Conservation (phyloP, 2,113 vertebrate species). For the Lasiurus borealis region DNA sequence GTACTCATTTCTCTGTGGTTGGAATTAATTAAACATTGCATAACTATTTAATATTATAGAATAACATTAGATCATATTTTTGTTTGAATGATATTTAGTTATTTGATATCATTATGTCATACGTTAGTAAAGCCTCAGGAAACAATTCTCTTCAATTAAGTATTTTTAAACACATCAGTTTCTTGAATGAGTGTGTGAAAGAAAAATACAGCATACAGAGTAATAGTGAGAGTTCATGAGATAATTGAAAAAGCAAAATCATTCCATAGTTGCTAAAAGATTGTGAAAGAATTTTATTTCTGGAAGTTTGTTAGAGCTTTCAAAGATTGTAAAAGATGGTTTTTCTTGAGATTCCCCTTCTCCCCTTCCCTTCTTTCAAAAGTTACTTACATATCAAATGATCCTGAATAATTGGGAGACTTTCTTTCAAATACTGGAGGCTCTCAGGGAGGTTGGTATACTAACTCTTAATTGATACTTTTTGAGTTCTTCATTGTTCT, state of each 20-base stretch:
- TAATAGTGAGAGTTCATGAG: constrained; percentile 41
- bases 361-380: neutral
- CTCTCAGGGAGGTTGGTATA: neutral
- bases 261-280: neutral
- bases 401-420: neutral
- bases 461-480: neutral
- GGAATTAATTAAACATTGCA: neutral
- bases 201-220: constrained; percentile 6
- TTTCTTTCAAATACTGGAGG: neutral
- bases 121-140: neutral
- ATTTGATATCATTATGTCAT: neutral
- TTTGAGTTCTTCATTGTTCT: neutral
- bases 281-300: constrained; percentile 6
- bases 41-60: constrained; percentile 33
- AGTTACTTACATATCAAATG: neutral
- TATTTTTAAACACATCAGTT: neutral
- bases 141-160: constrained; percentile 9
- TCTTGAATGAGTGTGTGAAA: constrained; percentile 25
- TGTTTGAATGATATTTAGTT: neutral
- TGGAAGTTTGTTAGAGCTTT: neutral
- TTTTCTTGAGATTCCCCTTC: neutral
- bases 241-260: constrained; percentile 4
- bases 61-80: neutral
- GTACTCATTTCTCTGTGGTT: constrained; percentile 78
- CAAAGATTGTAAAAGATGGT: neutral